Evolutionary conservation across 2,797 vertebrate species (phyloP).

Genomic region (Neostethus bicornis): DNA sequence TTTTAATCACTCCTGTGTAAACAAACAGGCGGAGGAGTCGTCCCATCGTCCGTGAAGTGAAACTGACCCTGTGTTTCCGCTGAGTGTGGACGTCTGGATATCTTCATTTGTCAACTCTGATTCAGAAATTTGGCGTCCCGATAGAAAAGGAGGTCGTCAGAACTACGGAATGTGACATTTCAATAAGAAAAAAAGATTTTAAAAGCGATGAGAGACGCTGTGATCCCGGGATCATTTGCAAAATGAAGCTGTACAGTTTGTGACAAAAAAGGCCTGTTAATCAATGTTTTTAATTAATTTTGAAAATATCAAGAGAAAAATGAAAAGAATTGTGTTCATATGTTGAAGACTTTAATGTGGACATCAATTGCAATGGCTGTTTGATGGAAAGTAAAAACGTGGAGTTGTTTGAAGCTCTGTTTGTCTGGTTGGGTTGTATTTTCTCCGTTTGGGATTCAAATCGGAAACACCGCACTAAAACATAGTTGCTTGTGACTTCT

Average conservation of each 20-base stretch:
- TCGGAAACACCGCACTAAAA: slow-evolving; percentile 43
- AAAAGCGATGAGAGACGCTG: slow-evolving; percentile 5
- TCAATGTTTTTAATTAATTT: slow-evolving; percentile 56
- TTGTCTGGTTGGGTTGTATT: slow-evolving; percentile 53
- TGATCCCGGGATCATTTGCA: slow-evolving; percentile 26
- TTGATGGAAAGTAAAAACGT: slow-evolving; percentile 43
- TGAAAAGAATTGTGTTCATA: slow-evolving; percentile 44
- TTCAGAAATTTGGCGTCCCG: slow-evolving; percentile 26
- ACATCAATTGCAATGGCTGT: slow-evolving; percentile 44
- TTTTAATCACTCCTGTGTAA: slow-evolving; percentile 57
- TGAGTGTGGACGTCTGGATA: slow-evolving; percentile 60
- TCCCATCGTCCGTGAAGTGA: slow-evolving; percentile 13
- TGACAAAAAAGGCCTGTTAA: slow-evolving; percentile 27
- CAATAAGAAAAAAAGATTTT: slow-evolving; percentile 14
- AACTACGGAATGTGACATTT: slow-evolving; percentile 18
- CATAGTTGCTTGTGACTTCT: slow-evolving; percentile 19
- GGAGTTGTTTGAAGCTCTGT: slow-evolving; percentile 50
- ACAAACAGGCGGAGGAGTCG: slow-evolving; percentile 48
- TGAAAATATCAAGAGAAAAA: slow-evolving; percentile 40
- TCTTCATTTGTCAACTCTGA: slow-evolving; percentile 72
- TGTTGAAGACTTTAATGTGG: slow-evolving; percentile 47
- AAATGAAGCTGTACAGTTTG: slow-evolving; percentile 28
- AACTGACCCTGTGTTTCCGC: slow-evolving; percentile 53
- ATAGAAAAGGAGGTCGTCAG: slow-evolving; percentile 34
- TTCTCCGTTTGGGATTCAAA: slow-evolving; percentile 54